Evolutionary conservation across 2,888 invertebrate species (phyloP), one percentile per base, ranked within the genome.

Genomic region (Lepas anatifera): DNA sequence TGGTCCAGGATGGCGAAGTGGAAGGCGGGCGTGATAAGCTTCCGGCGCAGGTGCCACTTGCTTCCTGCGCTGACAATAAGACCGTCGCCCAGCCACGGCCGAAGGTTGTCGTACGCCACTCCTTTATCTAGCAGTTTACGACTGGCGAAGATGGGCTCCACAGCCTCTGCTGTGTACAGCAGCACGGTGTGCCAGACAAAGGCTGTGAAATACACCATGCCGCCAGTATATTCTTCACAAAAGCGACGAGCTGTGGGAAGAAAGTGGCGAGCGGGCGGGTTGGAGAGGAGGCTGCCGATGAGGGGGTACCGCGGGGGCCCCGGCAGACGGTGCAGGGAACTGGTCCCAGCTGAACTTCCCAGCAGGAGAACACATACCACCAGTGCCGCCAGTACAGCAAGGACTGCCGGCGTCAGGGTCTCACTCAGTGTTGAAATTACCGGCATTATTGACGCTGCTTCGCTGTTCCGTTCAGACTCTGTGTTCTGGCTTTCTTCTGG

Each of bases 1-100:
- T 87, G 85, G 76, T 89, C 86, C 69, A 90, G 78, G 71, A 90
- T 89, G 76, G 87, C 87, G 77, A 89, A 90, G 78, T 91, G 90
- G 78, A 90, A 91, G 0, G 90, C 85, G 1, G 90, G 89, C 0
- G 90, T 90, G 68, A 90, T 79, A 72, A 90, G 84, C 78, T 87
- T 89, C 32, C 90, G 83, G 73, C 87, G 84, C 0, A 78, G 79
- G 74, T 83, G 84, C 90, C 90, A 91, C 78, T 87, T 87, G 64
- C 79, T 77, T 11, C 84, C 87, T 81, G 78, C 75, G 75, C 83
- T 82, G 64, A 84, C 84, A 16, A 85, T 78, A 13, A 85, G 78
- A 13, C 85, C 85, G 6, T 83, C 83, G 63, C 85, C 85, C 63
- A 85, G 77, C 85, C 85, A 85, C 25, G 84, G 84, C 70, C 81